Conservation (phyloP, 2,888 invertebrate species). For the Phengaris arion region DNA sequence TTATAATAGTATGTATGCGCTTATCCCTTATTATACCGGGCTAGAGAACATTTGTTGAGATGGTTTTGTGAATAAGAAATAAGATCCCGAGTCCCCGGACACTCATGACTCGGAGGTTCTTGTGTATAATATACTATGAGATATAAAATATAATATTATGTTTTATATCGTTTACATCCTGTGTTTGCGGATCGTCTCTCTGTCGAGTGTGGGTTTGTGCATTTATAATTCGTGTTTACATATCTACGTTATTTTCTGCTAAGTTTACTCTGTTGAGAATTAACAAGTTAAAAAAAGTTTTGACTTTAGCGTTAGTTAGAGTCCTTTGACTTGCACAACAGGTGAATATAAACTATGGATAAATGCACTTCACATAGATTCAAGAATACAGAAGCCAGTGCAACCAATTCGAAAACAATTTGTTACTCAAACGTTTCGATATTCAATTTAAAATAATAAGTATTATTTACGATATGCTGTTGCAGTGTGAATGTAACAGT, state of each 20-base stretch:
- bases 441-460: background rate
- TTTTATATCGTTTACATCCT: background rate
- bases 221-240: slow-evolving; percentile 1
- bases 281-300: background rate
- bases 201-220: background rate
- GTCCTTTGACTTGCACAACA: background rate
- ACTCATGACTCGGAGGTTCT: too few species aligned
- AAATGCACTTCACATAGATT: too few species aligned
- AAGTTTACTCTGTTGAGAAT: background rate
- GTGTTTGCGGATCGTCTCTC: background rate
- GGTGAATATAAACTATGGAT: too few species aligned
- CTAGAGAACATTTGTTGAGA: background rate
- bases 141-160: background rate
- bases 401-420: too few species aligned
- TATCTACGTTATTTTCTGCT: background rate
- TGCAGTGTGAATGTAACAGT: background rate
- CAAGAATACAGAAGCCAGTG: too few species aligned
- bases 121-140: background rate
- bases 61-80: slow-evolving; percentile 15
- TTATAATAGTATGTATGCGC: background rate
- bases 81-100: too few species aligned
- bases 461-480: background rate
- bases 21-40: background rate
- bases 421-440: too few species aligned
- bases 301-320: background rate